A percentile compares a stretch with the other conserved stretches of the same genome.
Conservation (phyloP, 2,113 vertebrate species). For the Prionailurus bengalensis region DNA sequence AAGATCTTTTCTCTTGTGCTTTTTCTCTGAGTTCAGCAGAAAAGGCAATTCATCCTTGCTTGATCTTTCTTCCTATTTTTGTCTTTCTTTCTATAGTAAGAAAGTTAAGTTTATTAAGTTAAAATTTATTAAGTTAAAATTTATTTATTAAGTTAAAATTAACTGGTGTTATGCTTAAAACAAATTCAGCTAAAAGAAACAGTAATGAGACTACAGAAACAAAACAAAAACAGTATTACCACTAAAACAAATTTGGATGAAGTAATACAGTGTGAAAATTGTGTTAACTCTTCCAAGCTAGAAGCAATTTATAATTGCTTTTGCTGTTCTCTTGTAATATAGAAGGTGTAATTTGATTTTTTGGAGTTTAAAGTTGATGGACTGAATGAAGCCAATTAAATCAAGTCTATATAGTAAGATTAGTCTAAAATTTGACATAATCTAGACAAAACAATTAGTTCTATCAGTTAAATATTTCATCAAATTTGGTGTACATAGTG, state of each 20-base stretch:
- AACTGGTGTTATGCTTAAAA: neutral
- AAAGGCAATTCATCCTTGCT: neutral
- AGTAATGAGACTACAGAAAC: neutral
- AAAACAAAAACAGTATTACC: neutral
- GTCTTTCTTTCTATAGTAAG: neutral
- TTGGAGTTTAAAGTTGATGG: neutral
- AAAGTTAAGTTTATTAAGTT: neutral
- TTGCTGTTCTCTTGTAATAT: neutral
- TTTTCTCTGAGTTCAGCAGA: neutral
- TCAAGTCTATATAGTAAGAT: neutral
- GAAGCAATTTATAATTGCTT: neutral
- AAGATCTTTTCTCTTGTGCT: neutral
- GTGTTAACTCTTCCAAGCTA: neutral
- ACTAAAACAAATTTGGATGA: constrained; percentile 17
- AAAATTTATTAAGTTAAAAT: constrained; percentile 38
- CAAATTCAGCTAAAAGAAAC: neutral
- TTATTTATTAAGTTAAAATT: constrained; percentile 13
- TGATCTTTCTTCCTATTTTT: neutral
- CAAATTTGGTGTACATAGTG: neutral
- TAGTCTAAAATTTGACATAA: neutral
- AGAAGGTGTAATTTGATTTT: constrained; percentile 7
- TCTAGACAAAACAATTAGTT: neutral
- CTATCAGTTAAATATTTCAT: neutral
- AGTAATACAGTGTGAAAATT: neutral
- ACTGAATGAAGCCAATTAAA: neutral